Base-by-base conservation (phyloP, 2,888 invertebrate species). In the Koerneria pararmatus region DNA sequence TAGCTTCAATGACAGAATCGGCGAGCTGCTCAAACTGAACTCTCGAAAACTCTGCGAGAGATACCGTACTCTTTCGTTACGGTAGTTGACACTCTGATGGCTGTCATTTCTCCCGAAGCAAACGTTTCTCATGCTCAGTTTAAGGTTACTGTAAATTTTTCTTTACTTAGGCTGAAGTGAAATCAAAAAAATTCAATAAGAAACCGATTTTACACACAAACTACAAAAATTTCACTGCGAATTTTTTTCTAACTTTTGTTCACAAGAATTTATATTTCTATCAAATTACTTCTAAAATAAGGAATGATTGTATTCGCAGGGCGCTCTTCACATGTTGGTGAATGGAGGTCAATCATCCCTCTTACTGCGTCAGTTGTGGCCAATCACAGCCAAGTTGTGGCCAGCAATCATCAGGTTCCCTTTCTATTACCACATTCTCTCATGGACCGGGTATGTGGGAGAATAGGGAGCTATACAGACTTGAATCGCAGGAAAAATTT, bases 281-380 rank as follows among this genome's bases (percentile, higher is more conserved):
- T n/a, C n/a, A n/a, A n/a, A n/a, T n/a, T n/a, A n/a, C n/a, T n/a
- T n/a, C n/a, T n/a, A n/a, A n/a, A n/a, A n/a, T n/a, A n/a, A n/a
- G 59, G 4, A 8, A 11, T 29, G n/a, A 34, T n/a, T 32, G 1
- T 34, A 46, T 22, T 70, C 71, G 61, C 64, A 88, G 88, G 93
- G 93, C 3, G 89, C 89, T 19, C 85, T 94, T 48, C 91, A 90
- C 84, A 87, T 92, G 65, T 85, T 93, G 74, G 84, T 90, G 67
- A 90, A 90, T 0, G 88, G 89, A 0, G 88, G 89, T 78, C 80
- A 86, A 11, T 87, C 87, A 3, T 88, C 89, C 0, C 84, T 92
- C 6, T 84, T 90, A 1, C 87, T 89, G 11, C 88, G 89, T 77
- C 89, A 89, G 71, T 89, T 91, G 83, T 94, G 92, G 92, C 86